phyloP scores from a whole-genome alignment of 92 coral and sea anemone genomes.

The Pocillopora grandis region DNA sequence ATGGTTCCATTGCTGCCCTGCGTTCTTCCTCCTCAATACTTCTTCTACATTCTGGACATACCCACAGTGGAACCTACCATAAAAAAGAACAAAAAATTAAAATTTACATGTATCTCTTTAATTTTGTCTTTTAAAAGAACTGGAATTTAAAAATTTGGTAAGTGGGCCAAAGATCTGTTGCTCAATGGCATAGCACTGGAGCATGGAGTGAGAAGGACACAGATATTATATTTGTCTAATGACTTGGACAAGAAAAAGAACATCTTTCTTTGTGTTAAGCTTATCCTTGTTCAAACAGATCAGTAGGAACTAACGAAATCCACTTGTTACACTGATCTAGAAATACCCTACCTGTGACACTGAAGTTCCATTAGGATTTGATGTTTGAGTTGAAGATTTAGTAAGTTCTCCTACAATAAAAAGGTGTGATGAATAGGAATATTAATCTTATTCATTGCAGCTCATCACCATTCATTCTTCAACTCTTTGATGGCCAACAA shows the following conservation, averaged over 20 bases:
- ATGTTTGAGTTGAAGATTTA: constrained; percentile 14
- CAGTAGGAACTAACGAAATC: too few species aligned
- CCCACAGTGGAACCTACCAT: constrained; percentile 75
- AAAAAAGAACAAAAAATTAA: neutral
- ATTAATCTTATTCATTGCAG: too few species aligned
- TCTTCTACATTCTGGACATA: constrained; percentile 80
- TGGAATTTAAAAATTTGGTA: too few species aligned
- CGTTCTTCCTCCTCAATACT: constrained; percentile 75
- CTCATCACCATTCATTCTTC: too few species aligned
- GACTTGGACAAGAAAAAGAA: too few species aligned
- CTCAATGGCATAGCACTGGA: too few species aligned
- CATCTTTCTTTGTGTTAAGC: too few species aligned
- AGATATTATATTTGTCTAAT: too few species aligned
- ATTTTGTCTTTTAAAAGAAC: neutral
- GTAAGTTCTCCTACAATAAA: constrained; percentile 14
- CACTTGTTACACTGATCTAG: neutral
- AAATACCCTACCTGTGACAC: constrained; percentile 23
- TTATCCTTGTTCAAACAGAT: too few species aligned
- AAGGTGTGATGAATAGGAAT: neutral
- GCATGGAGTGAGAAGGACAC: too few species aligned
- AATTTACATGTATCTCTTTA: neutral
- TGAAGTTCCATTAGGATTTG: constrained; percentile 14
- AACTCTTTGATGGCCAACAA: too few species aligned
- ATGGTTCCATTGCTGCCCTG: constrained; percentile 61
- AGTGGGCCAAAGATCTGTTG: too few species aligned